Conservation (phyloP, 37 sponge, comb jelly and placozoan genomes). For the Oopsacas minuta region DNA sequence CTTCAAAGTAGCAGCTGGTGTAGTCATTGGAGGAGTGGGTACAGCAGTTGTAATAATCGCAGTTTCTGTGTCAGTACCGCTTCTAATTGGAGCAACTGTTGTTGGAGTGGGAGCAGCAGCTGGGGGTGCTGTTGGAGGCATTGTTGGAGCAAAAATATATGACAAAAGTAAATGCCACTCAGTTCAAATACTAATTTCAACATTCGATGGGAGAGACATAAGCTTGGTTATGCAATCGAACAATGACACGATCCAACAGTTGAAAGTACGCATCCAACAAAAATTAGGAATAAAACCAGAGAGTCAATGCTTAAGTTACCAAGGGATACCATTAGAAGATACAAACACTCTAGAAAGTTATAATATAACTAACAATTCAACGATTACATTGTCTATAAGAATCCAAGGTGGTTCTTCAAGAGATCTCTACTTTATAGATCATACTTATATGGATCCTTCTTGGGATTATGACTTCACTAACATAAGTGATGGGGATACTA, state of each 20-base stretch:
- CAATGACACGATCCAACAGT: not conserved
- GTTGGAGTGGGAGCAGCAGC: no score
- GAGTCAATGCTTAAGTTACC: not conserved
- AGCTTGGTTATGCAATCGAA: no score
- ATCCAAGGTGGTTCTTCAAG: not conserved
- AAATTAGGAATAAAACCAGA: not conserved
- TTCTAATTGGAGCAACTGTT: no score
- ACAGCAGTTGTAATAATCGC: no score
- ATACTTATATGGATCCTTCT: not conserved
- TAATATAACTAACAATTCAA: not conserved
- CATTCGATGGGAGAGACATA: no score
- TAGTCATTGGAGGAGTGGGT: no score
- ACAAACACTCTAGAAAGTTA: not conserved
- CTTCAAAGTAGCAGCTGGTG: no score
- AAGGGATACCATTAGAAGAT: not conserved
- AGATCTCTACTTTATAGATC: not conserved
- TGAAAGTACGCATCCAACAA: not conserved
- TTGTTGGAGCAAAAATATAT: no score
- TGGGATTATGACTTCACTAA: constrained; percentile 26
- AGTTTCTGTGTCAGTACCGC: no score
- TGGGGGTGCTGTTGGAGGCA: no score
- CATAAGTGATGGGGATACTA: not conserved
- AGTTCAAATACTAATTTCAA: no score
- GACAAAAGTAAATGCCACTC: no score
- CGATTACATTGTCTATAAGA: not conserved